A percentile compares a stretch with the other conserved stretches of the same genome.
Conservation (phyloP, 2,888 invertebrate genomes). For the Anoncus sp. region DNA sequence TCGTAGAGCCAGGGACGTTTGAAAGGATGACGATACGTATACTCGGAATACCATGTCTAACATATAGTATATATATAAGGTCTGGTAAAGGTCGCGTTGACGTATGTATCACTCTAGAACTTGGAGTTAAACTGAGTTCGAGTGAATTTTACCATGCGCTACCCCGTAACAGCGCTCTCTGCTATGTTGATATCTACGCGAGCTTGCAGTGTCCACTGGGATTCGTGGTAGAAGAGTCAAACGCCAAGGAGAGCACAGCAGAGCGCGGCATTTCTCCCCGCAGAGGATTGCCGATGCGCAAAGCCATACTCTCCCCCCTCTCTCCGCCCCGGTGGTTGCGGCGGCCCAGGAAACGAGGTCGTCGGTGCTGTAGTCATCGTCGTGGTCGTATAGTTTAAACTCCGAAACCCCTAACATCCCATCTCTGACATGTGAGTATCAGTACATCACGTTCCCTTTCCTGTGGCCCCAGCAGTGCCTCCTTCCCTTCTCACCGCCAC, state of each 20-base stretch:
- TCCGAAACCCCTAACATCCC: slow-evolving; percentile 26
- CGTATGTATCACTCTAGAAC: slow-evolving; percentile 20
- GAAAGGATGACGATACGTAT: too few relatives aligned
- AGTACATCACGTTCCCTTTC: slow-evolving; percentile 20
- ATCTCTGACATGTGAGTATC: slow-evolving; percentile 21
- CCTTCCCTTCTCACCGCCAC: background rate
- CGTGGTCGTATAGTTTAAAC: background rate
- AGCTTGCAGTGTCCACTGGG: slow-evolving; percentile 26
- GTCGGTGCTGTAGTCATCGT: background rate
- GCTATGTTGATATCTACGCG: slow-evolving; percentile 20
- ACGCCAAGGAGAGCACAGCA: slow-evolving; percentile 11
- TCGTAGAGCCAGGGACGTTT: background rate
- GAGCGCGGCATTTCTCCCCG: too few relatives aligned
- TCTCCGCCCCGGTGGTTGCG: background rate
- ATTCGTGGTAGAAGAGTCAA: slow-evolving; percentile 46
- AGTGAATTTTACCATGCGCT: slow-evolving; percentile 22
- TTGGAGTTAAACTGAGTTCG: slow-evolving; percentile 29
- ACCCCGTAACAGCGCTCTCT: slow-evolving; percentile 15
- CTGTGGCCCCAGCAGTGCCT: background rate
- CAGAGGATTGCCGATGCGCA: too few relatives aligned
- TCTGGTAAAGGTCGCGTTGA: background rate
- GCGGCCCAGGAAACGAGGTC: too few relatives aligned
- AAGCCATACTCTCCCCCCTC: too few relatives aligned
- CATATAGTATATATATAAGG: background rate
- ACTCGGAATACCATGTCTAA: slow-evolving; percentile 2